Evolutionary conservation across 2,797 vertebrate genomes (phyloP), one percentile per base, ranked within the genome.

Genomic region (Leptatherina wallacei): DNA sequence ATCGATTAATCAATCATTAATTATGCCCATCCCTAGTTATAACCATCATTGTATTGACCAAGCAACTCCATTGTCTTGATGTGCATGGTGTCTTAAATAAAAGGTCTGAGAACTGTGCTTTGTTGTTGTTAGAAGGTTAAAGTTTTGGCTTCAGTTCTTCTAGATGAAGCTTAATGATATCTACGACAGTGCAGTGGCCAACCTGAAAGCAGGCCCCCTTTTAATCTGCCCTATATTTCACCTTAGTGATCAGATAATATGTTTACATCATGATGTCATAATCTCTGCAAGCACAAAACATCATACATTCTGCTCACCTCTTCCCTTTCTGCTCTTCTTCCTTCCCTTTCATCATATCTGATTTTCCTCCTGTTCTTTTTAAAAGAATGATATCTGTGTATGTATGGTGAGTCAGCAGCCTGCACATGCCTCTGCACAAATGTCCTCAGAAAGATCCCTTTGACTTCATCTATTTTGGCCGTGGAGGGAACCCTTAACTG

Each of bases 391-490:
- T 52, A 16, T 65, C 33, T 30, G 32, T 78, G 59, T 35, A 8
- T 74, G 69, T n/a, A 63, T 66, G 61, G 73, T 91, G 90, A 90
- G 71, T 91, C 90, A 88, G 89, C 88, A 89, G 62, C 35, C 61
- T 49, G 18, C 76, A 52, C 36, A 27, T 71, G 52, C 44, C 35
- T 44, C 32, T 74, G n/a, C 59, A 61, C 42, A 58, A 3, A 27
- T n/a, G 13, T 71, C 54, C 65, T 6, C 52, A 71, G 55, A 78
- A 69, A 71, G 60, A 81, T 78, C 69, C 35, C 27, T 74, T 73
- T 81, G 60, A 77, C 84, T 84, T 93, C 88, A 78, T 89, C 93
- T 91, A 93, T 91, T 93, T 94, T 90, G 92, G 95, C 94, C 92
- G 90, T 84, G 81, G 82, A 89, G 83, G 89, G 75, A 88, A 74